phyloP scores from a whole-genome alignment of 2,888 invertebrate species.

The Sminthurides aquaticus region DNA sequence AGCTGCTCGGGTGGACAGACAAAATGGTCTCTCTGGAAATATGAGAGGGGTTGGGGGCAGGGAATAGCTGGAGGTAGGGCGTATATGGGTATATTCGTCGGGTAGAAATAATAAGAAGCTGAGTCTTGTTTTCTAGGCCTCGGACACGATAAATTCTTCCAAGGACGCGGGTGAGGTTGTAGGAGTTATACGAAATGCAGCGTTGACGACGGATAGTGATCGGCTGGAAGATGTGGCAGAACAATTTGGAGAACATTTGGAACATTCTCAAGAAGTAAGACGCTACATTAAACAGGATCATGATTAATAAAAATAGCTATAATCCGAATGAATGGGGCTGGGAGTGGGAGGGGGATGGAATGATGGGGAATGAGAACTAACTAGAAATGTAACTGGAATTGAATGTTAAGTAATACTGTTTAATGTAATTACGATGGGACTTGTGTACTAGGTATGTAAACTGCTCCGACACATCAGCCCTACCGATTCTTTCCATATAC shows the following conservation, averaged over 20 bases:
- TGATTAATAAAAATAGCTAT: not conserved
- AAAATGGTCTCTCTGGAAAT: too few species aligned
- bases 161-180: constrained; percentile 51
- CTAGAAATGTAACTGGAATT: too few species aligned
- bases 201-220: constrained; percentile 72
- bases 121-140: constrained; percentile 30
- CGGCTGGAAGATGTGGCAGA: constrained; percentile 87
- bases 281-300: not conserved
- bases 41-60: too few species aligned
- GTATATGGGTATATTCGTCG: too few species aligned
- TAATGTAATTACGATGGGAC: too few species aligned
- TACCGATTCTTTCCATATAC: constrained; percentile 88
- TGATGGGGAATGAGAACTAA: too few species aligned
- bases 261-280: constrained; percentile 90
- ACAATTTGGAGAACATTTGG: constrained; percentile 93
- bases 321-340: too few species aligned
- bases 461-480: constrained; percentile 89
- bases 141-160: constrained; percentile 41
- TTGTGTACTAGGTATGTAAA: constrained; percentile 87
- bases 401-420: too few species aligned
- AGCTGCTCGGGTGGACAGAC: not conserved
- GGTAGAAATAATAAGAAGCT: too few species aligned
- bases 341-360: too few species aligned
- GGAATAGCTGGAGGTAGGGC: too few species aligned
- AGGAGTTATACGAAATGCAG: constrained; percentile 62